phyloP scores from a whole-genome alignment of 2,888 invertebrate species.

The Aphodius sticticus region DNA sequence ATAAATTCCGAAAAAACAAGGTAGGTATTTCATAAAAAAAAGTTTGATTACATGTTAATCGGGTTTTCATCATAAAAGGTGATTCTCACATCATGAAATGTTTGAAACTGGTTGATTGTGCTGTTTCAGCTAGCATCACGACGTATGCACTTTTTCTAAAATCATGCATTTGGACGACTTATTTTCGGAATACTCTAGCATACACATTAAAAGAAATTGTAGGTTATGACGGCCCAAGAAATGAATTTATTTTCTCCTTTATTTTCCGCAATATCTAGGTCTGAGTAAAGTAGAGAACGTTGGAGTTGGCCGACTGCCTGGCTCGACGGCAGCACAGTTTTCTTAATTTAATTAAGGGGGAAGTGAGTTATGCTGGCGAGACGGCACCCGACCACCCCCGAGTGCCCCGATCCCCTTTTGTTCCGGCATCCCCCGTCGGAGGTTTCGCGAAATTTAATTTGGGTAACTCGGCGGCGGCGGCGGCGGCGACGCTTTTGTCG shows the following conservation, averaged over 20 bases:
- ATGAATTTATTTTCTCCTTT: not conserved
- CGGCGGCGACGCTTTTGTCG: slow-evolving; percentile 21
- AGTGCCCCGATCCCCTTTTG: slow-evolving; percentile 19
- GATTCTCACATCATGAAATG: too few relatives aligned
- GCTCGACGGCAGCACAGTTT: slow-evolving; percentile 44
- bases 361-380: slow-evolving; percentile 48
- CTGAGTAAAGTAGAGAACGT: slow-evolving; percentile 11
- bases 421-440: slow-evolving; percentile 35
- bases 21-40: too few relatives aligned
- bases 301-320: slow-evolving; percentile 16
- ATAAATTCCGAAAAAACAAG: too few relatives aligned
- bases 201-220: not conserved
- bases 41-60: too few relatives aligned
- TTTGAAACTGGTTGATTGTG: too few relatives aligned
- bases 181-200: not conserved
- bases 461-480: slow-evolving; percentile 50
- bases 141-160: too few relatives aligned
- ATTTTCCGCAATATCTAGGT: not conserved
- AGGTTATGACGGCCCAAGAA: not conserved
- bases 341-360: slow-evolving; percentile 51
- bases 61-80: too few relatives aligned
- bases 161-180: too few relatives aligned
- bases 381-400: slow-evolving; percentile 21
- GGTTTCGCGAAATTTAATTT: slow-evolving; percentile 57
- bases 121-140: too few relatives aligned